Evolutionary conservation across 1,140 invertebrate genomes (phyloP).

Genomic region (Daktulosphaira vitifoliae): DNA sequence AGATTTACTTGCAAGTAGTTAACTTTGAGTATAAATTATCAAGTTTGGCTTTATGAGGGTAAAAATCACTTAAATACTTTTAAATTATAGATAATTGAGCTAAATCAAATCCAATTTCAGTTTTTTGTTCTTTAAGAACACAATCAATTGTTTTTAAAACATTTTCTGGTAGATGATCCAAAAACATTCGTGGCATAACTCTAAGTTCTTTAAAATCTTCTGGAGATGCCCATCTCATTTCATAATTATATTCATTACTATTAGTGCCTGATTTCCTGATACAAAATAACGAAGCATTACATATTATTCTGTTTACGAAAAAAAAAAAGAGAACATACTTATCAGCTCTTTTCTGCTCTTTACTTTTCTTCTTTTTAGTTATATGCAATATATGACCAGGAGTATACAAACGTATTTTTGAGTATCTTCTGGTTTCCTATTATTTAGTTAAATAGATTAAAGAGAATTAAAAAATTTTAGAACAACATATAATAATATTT

Average conservation of each 20-base stretch:
- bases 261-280: slow-evolving; percentile 48
- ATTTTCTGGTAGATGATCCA: slow-evolving; percentile 65
- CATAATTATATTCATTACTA: slow-evolving; percentile 45
- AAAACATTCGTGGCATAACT: slow-evolving; percentile 65
- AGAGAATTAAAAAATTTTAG: too few relatives aligned
- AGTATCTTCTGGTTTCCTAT: slow-evolving; percentile 57
- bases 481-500: too few relatives aligned
- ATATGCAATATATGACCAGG: slow-evolving; percentile 66
- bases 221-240: slow-evolving; percentile 64
- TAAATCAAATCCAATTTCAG: slow-evolving; percentile 39
- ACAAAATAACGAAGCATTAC: slow-evolving; percentile 25
- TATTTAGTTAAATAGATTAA: slow-evolving; percentile 35
- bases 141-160: slow-evolving; percentile 56
- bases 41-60: slow-evolving; percentile 10
- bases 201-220: slow-evolving; percentile 65
- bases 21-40: slow-evolving; percentile 16
- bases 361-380: slow-evolving; percentile 47
- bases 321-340: slow-evolving; percentile 30
- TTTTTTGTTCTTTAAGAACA: slow-evolving; percentile 48
- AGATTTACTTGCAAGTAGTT: slow-evolving; percentile 1
- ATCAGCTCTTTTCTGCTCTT: slow-evolving; percentile 51
- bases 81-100: slow-evolving; percentile 38
- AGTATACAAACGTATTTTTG: slow-evolving; percentile 56
- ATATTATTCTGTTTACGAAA: background rate
- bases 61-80: too few relatives aligned